These are phyloP conservation scores for Harpalus rubripes DNA, from an alignment of 2,888 invertebrate species.

Conservation along the genomic window DNA sequence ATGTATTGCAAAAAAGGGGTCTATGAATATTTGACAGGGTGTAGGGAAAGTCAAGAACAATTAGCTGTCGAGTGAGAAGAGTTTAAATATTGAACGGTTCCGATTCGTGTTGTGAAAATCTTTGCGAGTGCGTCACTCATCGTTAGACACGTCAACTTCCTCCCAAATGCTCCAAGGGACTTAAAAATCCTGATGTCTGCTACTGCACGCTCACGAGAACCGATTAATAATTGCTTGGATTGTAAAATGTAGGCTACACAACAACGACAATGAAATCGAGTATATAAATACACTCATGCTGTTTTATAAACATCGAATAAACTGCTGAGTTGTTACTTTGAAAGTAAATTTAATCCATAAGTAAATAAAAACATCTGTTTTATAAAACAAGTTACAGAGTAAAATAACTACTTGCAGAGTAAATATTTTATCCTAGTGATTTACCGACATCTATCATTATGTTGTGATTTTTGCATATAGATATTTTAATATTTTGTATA, in stretches of 20 bases:
- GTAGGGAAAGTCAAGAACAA: conserved; percentile 66
- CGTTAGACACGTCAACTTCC: conserved; percentile 35
- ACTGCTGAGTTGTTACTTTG: too few relatives aligned
- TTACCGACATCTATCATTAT: too few relatives aligned
- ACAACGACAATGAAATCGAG: background rate
- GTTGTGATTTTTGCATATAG: too few relatives aligned
- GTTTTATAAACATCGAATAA: too few relatives aligned
- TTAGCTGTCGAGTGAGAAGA: conserved; percentile 62
- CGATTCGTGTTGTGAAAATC: conserved; percentile 50
- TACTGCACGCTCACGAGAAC: background rate
- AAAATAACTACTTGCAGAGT: too few relatives aligned
- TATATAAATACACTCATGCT: too few relatives aligned
- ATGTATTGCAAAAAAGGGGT: conserved; percentile 65
- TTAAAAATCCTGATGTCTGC: background rate
- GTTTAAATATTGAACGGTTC: conserved; percentile 64
- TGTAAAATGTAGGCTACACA: background rate
- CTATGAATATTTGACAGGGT: conserved; percentile 59
- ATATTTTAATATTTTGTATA: too few relatives aligned
- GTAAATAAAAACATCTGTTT: too few relatives aligned
- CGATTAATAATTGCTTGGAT: background rate
- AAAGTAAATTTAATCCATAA: too few relatives aligned
- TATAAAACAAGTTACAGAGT: too few relatives aligned
- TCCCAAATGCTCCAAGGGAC: conserved; percentile 5
- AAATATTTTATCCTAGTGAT: too few relatives aligned
- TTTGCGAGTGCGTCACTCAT: conserved; percentile 60